Conservation (phyloP, 23 tunicate genomes). For the Ciona savignyi region DNA sequence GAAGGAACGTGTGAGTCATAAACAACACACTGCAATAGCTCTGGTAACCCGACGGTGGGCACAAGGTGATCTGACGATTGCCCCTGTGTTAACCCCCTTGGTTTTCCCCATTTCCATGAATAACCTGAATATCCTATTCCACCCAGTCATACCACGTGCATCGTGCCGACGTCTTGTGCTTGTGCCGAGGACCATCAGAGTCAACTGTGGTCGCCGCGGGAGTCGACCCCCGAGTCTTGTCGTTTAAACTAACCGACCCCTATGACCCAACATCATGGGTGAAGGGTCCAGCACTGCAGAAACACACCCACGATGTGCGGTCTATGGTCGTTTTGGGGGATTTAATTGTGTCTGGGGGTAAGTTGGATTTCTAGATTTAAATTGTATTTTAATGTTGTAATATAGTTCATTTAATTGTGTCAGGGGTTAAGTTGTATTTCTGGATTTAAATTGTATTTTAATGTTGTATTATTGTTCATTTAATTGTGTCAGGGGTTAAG, state of each 20-base stretch:
- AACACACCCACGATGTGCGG: constrained; percentile 81
- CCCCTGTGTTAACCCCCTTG: no score
- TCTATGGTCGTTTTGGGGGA: constrained; percentile 25
- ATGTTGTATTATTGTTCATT: no score
- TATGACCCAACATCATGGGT: constrained; percentile 32
- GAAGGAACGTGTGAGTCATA: no score
- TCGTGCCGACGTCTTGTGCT: constrained; percentile 52
- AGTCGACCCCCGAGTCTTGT: constrained; percentile 63
- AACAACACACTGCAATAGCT: no score
- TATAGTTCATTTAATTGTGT: no score
- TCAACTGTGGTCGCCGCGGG: constrained; percentile 47
- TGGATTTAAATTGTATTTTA: background rate
- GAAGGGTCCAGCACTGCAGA: constrained; percentile 29
- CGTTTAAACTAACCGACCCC: constrained; percentile 5
- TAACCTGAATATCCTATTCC: no score
- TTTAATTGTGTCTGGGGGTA: constrained; percentile 64
- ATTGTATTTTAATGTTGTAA: no score
- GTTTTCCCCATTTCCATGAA: no score
- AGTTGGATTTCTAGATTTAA: background rate
- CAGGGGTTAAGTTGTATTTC: no score
- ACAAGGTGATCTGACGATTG: no score
- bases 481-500: no score
- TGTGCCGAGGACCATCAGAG: constrained; percentile 30
- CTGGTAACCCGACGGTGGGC: no score
- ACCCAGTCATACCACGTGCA: constrained; percentile 39